Evolutionary conservation across 2,797 vertebrate genomes (phyloP), one percentile per base, ranked within the genome.

Genomic region (Danio tinwini): DNA sequence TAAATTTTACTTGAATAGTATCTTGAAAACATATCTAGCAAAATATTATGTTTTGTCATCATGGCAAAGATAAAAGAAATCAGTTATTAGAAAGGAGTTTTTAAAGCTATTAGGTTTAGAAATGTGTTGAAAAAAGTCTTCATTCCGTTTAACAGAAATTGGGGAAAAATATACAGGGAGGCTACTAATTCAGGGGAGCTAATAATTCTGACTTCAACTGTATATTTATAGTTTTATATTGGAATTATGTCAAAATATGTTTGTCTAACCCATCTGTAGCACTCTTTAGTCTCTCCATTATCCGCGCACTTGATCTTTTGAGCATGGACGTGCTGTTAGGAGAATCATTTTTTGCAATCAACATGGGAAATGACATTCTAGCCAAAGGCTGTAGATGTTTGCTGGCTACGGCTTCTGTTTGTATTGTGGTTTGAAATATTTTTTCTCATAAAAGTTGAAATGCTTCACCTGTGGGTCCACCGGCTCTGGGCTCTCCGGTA

Each of bases 381-480:
- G 13, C 5, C 50, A 40, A 59, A 11, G 53, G 53, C 44, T 19
- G 17, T 42, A 42, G 29, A 19, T 64, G 49, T 40, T 69, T 40
- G 44, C 40, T 77, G 65, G 37, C 17, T 11, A 39, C 37, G 29
- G n/a, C n/a, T 59, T 8, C 55, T 70, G 13, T 29, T 58, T n/a
- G 29, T 49, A 69, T 78, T 78, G 70, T 53, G 45, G 56, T 61
- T 78, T 62, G 17, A 62, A 61, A 52, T 52, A n/a, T 16, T 61
- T 78, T 70, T 61, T 78, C 37, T 70, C n/a, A 70, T 62, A 29
- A 61, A 78, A 10, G 40, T 68, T 19, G 64, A 68, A 78, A 58
- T 6, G 0, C 8, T 5, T 74, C 55, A 21, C 55, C 42, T 14
- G 16, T 67, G 63, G 63, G 63, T 76, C 40, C 17, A 12, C 55